Percentiles rank a stretch among this genome's conserved stretches.
phyloP scores from a whole-genome alignment of 2,888 invertebrate species.

The Drosophila macrothrix region DNA sequence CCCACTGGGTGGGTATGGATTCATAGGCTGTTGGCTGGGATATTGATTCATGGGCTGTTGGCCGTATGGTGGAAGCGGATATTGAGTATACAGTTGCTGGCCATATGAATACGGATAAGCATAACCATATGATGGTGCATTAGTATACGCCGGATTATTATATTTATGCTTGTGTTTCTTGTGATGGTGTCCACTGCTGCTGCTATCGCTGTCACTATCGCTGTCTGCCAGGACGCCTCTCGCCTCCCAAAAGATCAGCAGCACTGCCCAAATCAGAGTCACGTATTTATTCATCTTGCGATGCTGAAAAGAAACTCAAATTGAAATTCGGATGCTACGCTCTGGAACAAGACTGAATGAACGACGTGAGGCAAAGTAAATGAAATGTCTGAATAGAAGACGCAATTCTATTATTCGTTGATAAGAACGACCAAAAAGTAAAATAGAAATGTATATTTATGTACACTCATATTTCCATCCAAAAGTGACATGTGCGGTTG shows the following conservation, averaged over 20 bases:
- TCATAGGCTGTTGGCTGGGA: background rate
- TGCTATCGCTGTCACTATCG: conserved; percentile 40
- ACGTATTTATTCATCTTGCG: conserved; percentile 34
- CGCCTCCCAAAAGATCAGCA: conserved; percentile 29
- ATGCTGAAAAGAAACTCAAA: background rate
- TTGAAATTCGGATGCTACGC: conserved; percentile 20
- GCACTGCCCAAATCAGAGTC: conserved; percentile 20
- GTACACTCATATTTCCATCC: background rate
- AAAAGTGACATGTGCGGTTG: conserved; percentile 10
- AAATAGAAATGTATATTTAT: background rate
- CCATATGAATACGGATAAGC: conserved; percentile 17
- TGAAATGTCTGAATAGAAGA: conserved; percentile 18
- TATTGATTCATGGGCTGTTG: conserved; percentile 15
- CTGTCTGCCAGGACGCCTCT: conserved; percentile 35
- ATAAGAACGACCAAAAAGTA: conserved; percentile 41
- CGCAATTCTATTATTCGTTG: conserved; percentile 36
- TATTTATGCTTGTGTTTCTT: conserved; percentile 43
- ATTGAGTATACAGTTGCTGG: conserved; percentile 3
- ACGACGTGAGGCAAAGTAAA: conserved; percentile 25
- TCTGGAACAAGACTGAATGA: conserved; percentile 43
- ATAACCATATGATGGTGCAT: conserved; percentile 11
- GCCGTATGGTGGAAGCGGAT: conserved; percentile 7
- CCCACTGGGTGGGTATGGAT: background rate
- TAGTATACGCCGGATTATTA: conserved; percentile 44
- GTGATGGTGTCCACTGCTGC: background rate